phyloP scores from a whole-genome alignment of 2,888 invertebrate genomes.

The Netelia melanura region DNA sequence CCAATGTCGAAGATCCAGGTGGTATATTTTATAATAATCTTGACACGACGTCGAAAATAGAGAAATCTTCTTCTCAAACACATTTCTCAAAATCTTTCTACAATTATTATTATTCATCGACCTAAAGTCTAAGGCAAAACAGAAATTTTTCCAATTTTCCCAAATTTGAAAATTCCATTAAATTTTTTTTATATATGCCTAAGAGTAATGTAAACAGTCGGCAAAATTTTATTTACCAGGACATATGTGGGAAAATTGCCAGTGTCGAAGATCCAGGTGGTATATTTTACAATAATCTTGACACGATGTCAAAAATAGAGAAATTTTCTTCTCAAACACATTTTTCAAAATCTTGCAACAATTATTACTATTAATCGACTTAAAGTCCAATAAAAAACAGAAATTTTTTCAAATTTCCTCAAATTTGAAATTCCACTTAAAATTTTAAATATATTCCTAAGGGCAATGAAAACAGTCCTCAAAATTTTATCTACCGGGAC shows the following conservation, averaged over 20 bases:
- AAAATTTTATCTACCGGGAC: too few relatives aligned
- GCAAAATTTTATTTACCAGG: too few relatives aligned
- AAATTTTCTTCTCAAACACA: background rate
- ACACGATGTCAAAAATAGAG: background rate
- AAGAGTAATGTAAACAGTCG: background rate
- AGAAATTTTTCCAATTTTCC: background rate
- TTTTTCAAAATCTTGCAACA: background rate
- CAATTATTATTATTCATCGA: background rate
- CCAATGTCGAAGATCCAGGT: slow-evolving; percentile 34
- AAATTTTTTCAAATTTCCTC: background rate
- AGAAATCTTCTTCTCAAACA: background rate
- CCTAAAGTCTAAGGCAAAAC: background rate
- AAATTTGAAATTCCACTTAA: background rate
- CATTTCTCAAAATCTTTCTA: background rate
- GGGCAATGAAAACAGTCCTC: background rate
- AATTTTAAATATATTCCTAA: background rate
- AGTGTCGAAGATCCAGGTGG: slow-evolving; percentile 30
- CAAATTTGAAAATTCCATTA: background rate
- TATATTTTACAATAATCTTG: background rate
- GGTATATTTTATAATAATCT: background rate
- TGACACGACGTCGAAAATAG: too few relatives aligned
- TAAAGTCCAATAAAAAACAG: background rate
- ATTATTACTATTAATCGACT: background rate
- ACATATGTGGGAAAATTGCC: slow-evolving; percentile 27
- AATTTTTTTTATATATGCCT: background rate